Conservation (phyloP, 2,888 invertebrate genomes). For the Synanthedon tipuliformis region DNA sequence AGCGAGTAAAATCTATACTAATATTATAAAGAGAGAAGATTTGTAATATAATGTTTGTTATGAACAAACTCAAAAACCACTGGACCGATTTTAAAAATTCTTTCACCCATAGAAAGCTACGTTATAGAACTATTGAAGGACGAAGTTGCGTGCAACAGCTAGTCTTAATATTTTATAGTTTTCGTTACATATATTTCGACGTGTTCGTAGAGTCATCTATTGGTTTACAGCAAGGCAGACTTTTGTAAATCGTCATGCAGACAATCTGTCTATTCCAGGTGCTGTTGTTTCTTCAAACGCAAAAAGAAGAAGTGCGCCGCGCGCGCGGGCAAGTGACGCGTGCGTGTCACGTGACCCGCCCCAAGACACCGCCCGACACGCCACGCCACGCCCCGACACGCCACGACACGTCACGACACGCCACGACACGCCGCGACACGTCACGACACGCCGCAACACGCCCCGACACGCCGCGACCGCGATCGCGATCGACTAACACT, state of each 20-base stretch:
- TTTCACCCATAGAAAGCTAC: too few relatives aligned
- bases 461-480: slow-evolving; percentile 1
- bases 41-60: too few relatives aligned
- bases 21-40: too few relatives aligned
- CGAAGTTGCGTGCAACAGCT: too few relatives aligned
- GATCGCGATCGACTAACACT: too few relatives aligned
- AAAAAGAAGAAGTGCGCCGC: slow-evolving; percentile 97
- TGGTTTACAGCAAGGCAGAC: slow-evolving; percentile 44
- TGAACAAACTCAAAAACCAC: too few relatives aligned
- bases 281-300: slow-evolving; percentile 99
- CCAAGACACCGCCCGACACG: slow-evolving; percentile 7
- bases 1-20: too few relatives aligned
- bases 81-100: too few relatives aligned
- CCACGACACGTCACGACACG: background rate
- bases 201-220: background rate
- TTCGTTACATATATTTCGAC: too few relatives aligned
- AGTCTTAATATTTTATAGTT: too few relatives aligned
- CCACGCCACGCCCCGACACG: slow-evolving; percentile 3
- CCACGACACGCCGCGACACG: slow-evolving; percentile 3
- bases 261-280: slow-evolving; percentile 79
- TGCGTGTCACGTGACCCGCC: slow-evolving; percentile 29
- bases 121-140: too few relatives aligned
- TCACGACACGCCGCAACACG: slow-evolving; percentile 4
- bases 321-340: slow-evolving; percentile 91
- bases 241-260: slow-evolving; percentile 66